Base-by-base conservation (phyloP, 2,797 vertebrate species). In the Rhynchotus rufescens region DNA sequence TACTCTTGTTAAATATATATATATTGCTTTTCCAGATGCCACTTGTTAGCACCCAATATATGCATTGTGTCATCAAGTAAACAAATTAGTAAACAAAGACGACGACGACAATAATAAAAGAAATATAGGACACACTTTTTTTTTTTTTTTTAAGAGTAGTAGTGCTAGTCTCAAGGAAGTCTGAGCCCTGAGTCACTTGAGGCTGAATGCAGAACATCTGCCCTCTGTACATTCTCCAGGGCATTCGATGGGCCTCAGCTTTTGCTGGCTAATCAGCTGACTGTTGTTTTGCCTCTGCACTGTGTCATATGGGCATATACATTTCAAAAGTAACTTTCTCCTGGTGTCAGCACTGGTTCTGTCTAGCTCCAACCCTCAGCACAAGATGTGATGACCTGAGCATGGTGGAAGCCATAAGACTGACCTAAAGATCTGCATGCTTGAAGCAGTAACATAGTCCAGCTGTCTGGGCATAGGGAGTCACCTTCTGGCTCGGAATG, bases 221-320 rank as follows among this genome's bases (percentile, higher is more conserved):
- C 22, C 30, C 69, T 3, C 17, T 9, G 21, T 0, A 0, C n/a
- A 15, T 19, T 20, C 32, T 30, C 30, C 36, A 11, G 2, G 1
- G 32, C 1, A 0, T 38, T 23, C 5, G 52, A 15, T 15, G 54
- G 34, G 30, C 25, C 38, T 28, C 77, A 9, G 32, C 32, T 78
- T 51, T 12, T 10, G 9, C 57, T 51, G 25, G 9, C 38, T 30
- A 15, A 26, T 54, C 61, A 45, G 5, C 3, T 62, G 26, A n/a
- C 5, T 47, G 7, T 26, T 17, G 60, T 64, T 36, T 65, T 77
- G 17, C 23, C 65, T 68, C 45, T 1, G 1, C 22, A 26, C 28
- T 20, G 14, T 40, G 30, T 69, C 60, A 67, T 51, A 40, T 3
- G 36, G 28, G 15, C 15, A 34, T 15, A 3, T 14, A 65, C 2